phyloP scores from a whole-genome alignment of 2,888 invertebrate genomes.

The Cyrtodaria siliqua region DNA sequence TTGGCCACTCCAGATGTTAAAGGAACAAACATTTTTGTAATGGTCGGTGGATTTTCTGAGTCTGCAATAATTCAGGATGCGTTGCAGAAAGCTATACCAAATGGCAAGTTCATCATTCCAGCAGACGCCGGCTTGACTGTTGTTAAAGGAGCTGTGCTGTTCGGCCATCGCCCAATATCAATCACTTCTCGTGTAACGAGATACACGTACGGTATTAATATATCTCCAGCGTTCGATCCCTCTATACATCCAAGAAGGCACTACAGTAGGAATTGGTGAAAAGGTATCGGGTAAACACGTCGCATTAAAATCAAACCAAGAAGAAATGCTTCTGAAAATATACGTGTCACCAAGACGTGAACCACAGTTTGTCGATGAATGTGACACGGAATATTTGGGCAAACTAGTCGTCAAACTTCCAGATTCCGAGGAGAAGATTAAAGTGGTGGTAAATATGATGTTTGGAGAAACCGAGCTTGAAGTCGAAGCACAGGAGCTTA shows the following conservation, averaged over 20 bases:
- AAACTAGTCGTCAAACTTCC: constrained; percentile 5
- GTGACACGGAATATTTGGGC: not conserved
- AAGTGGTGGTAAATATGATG: too few species aligned
- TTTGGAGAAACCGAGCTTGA: too few species aligned
- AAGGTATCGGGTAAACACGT: not conserved
- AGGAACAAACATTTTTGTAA: constrained; percentile 2
- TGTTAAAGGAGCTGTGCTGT: constrained; percentile 27
- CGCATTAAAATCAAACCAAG: not conserved
- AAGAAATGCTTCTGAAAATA: constrained; percentile 4
- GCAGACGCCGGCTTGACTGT: constrained; percentile 20
- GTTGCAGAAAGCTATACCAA: constrained; percentile 2
- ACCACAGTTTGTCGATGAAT: not conserved
- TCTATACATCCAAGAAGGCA: too few species aligned
- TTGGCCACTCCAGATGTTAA: not conserved
- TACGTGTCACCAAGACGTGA: not conserved
- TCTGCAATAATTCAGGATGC: constrained; percentile 6
- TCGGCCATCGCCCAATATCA: constrained; percentile 13
- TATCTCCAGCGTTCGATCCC: too few species aligned
- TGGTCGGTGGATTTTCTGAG: constrained; percentile 43
- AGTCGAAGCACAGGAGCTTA: too few species aligned
- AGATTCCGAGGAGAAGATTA: not conserved
- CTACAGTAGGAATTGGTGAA: not conserved
- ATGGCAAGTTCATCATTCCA: constrained; percentile 14
- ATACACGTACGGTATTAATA: too few species aligned
- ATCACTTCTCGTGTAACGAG: constrained; percentile 5